These are phyloP conservation scores for Liodrosophila aerea DNA, from an alignment of 2,888 invertebrate species.

Conservation along the genomic window DNA sequence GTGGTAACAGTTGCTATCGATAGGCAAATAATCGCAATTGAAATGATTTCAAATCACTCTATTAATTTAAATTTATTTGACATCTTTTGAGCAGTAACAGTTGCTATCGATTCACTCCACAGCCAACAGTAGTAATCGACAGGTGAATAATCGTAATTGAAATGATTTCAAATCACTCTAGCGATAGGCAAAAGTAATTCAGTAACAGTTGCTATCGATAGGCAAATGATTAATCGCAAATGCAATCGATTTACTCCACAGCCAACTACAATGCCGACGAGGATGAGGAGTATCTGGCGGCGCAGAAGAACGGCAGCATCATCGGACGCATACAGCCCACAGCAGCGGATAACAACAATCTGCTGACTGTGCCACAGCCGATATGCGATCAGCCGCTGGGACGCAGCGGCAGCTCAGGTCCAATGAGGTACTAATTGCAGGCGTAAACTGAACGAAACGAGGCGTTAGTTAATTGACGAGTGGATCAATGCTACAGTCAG, in stretches of 20 bases:
- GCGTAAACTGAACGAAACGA: conserved; percentile 32
- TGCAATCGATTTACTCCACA: conserved; percentile 35
- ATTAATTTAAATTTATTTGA: too few species aligned
- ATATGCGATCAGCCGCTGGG: conserved; percentile 80
- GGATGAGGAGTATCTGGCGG: conserved; percentile 79
- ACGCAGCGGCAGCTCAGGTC: conserved; percentile 68
- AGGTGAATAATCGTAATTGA: too few species aligned
- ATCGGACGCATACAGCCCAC: conserved; percentile 75
- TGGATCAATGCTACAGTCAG: conserved; percentile 1
- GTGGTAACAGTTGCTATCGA: too few species aligned
- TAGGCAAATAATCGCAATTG: too few species aligned
- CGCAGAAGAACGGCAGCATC: conserved; percentile 77
- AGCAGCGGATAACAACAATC: conserved; percentile 77
- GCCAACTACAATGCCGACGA: conserved; percentile 83
- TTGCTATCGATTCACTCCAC: too few species aligned
- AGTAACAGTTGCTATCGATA: too few species aligned
- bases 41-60: too few species aligned
- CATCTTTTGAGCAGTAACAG: too few species aligned
- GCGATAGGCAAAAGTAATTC: too few species aligned
- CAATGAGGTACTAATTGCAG: conserved; percentile 76
- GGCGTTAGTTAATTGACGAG: conserved; percentile 11
- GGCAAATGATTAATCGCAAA: too few species aligned
- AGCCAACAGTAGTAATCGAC: too few species aligned
- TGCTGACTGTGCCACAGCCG: conserved; percentile 75
- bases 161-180: too few species aligned